Evolutionary conservation across 2,113 vertebrate species (phyloP), one percentile per base, ranked within the genome.

Genomic region (Phaethon lepturus): DNA sequence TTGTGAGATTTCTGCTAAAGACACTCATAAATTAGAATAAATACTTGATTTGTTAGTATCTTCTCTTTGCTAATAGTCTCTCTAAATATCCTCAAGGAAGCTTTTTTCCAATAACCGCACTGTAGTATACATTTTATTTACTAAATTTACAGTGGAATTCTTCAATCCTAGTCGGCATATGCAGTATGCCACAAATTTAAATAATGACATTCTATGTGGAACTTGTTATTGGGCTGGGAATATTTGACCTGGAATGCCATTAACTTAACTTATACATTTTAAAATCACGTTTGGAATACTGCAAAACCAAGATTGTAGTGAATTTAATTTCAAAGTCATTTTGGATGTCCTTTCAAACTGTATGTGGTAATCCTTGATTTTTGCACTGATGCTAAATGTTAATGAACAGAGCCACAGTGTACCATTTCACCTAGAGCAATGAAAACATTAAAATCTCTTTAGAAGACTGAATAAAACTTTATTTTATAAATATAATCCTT

Each of bases 401-500:
- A 98, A 98, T 98, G 98, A 98, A 98, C 96, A 98, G 97, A 98
- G 88, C 94, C 95, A 78, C 97, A 97, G 75, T 93, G 95, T 95
- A 98, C 97, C 98, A 91, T 97, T 98, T 98, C 98, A 98, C 97
- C 98, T 95, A 97, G 95, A 98, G 98, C 98, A 98, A 98, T 98
- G 98, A 98, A 98, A 98, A 98, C 98, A 98, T 98, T 98, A 98
- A 98, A 98, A 98, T 98, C 97, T 97, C 98, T 98, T 98, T 88
- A 98, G 98, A 98, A 98, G 98, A 95, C 95, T 97, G 98, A 98
- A 98, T 98, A 98, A 98, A 98, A 98, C 98, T 98, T 98, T 98
- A 98, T 98, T 98, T 98, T 98, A 98, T 98, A 98, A 98, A 98
- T 98, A 98, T 98, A 98, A 98, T 98, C 98, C 98, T 98, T 95